Conservation (phyloP, 2,113 vertebrate species). For the Lepisosteus osseus region DNA sequence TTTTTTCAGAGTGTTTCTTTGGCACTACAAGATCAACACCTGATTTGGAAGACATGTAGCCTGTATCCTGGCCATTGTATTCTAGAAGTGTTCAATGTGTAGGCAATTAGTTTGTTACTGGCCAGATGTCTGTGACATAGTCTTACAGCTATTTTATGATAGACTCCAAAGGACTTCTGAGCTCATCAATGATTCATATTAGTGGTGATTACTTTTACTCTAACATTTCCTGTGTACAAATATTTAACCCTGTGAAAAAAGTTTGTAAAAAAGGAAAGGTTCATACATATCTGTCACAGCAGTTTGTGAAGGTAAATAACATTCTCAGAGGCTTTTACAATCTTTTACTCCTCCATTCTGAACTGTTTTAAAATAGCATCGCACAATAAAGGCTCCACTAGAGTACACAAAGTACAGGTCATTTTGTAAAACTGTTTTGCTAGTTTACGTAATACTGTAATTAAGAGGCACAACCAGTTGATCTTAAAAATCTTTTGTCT, state of each 20-base stretch:
- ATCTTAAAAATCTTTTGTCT: no score
- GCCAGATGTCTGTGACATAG: constrained; percentile 43
- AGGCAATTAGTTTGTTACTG: constrained; percentile 40
- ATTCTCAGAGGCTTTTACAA: no score
- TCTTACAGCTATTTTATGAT: constrained; percentile 39
- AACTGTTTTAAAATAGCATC: no score
- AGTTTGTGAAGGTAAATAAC: background rate
- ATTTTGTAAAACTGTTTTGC: no score
- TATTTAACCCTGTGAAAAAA: background rate
- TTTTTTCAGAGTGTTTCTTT: constrained; percentile 5
- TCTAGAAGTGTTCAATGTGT: constrained; percentile 31
- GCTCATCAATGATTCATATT: constrained; percentile 12
- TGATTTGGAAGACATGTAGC: constrained; percentile 31
- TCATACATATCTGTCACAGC: background rate
- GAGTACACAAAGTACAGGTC: no score
- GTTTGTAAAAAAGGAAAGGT: background rate
- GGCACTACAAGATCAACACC: constrained; percentile 29
- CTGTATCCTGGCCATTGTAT: constrained; percentile 26
- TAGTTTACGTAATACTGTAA: no score
- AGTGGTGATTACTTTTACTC: background rate
- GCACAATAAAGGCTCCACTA: no score
- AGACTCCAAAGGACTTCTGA: constrained; percentile 25
- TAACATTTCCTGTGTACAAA: constrained; percentile 1
- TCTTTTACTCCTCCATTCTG: background rate
- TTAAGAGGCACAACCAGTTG: no score